These are phyloP conservation scores for Gasteruption jaculator DNA, from an alignment of 2,888 invertebrate species.

Conservation along the genomic window DNA sequence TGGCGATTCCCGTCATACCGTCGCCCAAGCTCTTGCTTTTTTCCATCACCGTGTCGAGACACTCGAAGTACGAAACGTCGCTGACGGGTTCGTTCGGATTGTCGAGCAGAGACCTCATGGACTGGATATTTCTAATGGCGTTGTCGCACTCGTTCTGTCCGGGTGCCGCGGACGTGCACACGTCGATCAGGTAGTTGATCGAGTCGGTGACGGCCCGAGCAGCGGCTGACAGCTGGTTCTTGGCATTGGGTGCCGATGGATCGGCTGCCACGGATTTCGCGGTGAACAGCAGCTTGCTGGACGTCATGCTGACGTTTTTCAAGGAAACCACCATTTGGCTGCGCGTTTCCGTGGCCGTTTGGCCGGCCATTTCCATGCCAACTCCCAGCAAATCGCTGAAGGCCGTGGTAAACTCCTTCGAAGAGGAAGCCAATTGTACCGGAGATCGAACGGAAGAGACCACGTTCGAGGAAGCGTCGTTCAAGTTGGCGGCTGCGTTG, in stretches of 20 bases:
- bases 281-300: conserved; percentile 78
- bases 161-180: conserved; percentile 85
- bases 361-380: conserved; percentile 82
- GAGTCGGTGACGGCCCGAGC: conserved; percentile 88
- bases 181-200: conserved; percentile 85
- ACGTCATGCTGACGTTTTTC: conserved; percentile 82
- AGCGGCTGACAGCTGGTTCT: conserved; percentile 82
- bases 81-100: conserved; percentile 84
- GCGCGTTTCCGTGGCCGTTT: conserved; percentile 67
- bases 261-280: conserved; percentile 89
- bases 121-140: conserved; percentile 87
- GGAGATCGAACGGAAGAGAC: conserved; percentile 73
- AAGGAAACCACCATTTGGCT: conserved; percentile 82
- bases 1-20: conserved; percentile 93
- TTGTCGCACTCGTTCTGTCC: conserved; percentile 97
- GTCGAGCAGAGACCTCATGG: conserved; percentile 75
- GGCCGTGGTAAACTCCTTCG: conserved; percentile 73
- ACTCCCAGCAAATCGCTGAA: conserved; percentile 75
- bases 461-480: conserved; percentile 78
- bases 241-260: conserved; percentile 83
- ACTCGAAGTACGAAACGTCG: conserved; percentile 88
- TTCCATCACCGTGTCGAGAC: conserved; percentile 84
- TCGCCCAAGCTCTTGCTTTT: conserved; percentile 81
- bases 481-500: conserved; percentile 77
- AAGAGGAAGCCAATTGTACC: conserved; percentile 66